Evolutionary conservation across 2,888 invertebrate genomes (phyloP), one percentile per base, ranked within the genome.

Genomic region (Octodonta nipae): DNA sequence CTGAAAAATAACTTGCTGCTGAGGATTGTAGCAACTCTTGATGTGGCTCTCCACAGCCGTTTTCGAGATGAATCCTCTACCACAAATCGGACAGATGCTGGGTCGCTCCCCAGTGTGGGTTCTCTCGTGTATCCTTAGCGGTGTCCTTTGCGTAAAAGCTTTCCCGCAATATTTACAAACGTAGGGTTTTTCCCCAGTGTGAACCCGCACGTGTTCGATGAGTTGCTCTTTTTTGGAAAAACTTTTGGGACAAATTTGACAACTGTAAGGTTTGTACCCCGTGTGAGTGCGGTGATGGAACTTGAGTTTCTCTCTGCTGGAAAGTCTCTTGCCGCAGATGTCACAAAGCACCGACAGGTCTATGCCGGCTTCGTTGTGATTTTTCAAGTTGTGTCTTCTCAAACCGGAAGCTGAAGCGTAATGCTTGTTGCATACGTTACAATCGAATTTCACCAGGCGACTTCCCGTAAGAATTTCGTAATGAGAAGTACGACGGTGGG

Each of bases 71-170:
- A 55, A 58, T 4, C 53, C 55, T 37, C 52, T 56, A 10, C 48
- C 45, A 35, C 58, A 59, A 17, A 54, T 46, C 7, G 46, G 51
- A 28, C 59, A 59, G 34, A 67, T 64, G 58, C 72, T 68, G 30
- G 73, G 71, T 52, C 68, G 63, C 59, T 71, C 70, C 1, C 72
- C 72, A 0, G 68, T 68, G 55, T 73, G 72, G 28, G 68, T 70
- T 30, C 73, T 64, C 56, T 71, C 69, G 58, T 74, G 73, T 29
- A 72, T 60, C 20, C 67, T 68, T 44, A 73, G 55, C 49, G 71
- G 70, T 49, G 70, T 68, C 45, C 71, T 67, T 54, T 72, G 72
- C 15, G 69, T 69, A 35, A 54, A 48, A 7, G 50, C 52, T 36
- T 53, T 51, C 4, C 54, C 54, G 36, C 56, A 58, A 30, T 51